Conservation (phyloP, 2,113 vertebrate genomes). For the Fulmarus glacialis region DNA sequence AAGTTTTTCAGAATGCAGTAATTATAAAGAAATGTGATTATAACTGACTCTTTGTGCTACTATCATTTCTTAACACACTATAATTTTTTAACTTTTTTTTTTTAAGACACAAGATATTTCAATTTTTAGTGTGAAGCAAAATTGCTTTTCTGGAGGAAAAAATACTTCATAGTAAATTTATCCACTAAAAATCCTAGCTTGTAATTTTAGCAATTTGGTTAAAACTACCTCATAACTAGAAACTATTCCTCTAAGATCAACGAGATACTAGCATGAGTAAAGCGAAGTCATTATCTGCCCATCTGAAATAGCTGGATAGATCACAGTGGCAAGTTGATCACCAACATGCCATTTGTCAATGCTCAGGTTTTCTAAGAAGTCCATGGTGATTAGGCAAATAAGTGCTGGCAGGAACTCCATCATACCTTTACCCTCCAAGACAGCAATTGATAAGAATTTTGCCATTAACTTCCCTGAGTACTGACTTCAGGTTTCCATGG, state of each 20-base stretch:
- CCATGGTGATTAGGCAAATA: not conserved
- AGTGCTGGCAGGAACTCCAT: not conserved
- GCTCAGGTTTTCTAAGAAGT: not conserved
- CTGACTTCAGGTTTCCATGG: not conserved
- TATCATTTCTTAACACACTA: conserved; percentile 22
- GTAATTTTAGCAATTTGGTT: not conserved
- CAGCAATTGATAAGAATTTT: not conserved
- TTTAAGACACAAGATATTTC: conserved; percentile 3
- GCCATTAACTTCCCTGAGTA: not conserved
- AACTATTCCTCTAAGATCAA: not conserved
- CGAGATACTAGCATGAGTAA: not conserved
- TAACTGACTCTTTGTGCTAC: conserved; percentile 20
- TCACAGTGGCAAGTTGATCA: not conserved
- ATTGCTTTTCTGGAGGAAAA: conserved; percentile 22
- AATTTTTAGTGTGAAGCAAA: conserved; percentile 3
- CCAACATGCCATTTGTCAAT: not conserved
- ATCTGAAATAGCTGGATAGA: not conserved
- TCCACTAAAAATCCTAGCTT: not conserved
- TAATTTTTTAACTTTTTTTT: conserved; percentile 43
- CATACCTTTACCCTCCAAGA: not conserved
- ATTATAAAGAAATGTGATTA: conserved; percentile 48
- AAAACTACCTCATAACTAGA: not conserved
- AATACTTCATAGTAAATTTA: conserved; percentile 11
- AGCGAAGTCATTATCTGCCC: not conserved
- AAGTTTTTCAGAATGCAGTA: conserved; percentile 27